These are phyloP conservation scores for Prionace glauca DNA, from an alignment of 2,797 vertebrate genomes.

Conservation along the genomic window DNA sequence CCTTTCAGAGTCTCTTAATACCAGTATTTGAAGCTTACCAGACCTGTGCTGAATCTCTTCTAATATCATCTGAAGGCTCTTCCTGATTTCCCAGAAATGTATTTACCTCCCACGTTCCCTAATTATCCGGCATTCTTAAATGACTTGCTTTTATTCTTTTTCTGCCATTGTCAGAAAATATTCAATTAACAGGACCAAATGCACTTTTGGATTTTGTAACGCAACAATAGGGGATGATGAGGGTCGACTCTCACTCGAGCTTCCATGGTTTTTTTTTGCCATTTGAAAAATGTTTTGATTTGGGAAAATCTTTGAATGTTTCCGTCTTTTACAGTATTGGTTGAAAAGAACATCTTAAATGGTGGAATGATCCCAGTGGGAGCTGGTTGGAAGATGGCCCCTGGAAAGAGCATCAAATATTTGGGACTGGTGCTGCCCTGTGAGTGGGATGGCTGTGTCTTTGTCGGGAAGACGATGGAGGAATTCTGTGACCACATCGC, in stretches of 20 bases:
- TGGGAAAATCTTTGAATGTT: background rate
- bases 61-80: background rate
- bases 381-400: constrained; percentile 48
- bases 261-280: background rate
- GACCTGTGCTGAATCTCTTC: background rate
- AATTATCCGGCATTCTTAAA: background rate
- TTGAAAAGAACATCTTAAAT: background rate
- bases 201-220: background rate
- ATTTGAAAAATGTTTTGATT: background rate
- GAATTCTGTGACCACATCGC: constrained; percentile 62
- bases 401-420: constrained; percentile 51
- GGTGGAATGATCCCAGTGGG: background rate
- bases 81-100: background rate
- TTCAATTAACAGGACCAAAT: background rate
- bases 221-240: background rate
- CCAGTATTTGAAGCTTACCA: background rate
- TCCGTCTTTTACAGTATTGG: background rate
- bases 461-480: constrained; percentile 55
- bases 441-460: constrained; percentile 60
- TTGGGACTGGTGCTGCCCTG: constrained; percentile 54
- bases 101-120: background rate
- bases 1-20: no score
- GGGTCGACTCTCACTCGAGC: no score
- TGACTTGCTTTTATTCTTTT: background rate
- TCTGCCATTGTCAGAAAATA: background rate